Evolutionary conservation across 2,797 vertebrate genomes (phyloP), one percentile per base, ranked within the genome.

Genomic region (Helicolenus hilgendorfi): DNA sequence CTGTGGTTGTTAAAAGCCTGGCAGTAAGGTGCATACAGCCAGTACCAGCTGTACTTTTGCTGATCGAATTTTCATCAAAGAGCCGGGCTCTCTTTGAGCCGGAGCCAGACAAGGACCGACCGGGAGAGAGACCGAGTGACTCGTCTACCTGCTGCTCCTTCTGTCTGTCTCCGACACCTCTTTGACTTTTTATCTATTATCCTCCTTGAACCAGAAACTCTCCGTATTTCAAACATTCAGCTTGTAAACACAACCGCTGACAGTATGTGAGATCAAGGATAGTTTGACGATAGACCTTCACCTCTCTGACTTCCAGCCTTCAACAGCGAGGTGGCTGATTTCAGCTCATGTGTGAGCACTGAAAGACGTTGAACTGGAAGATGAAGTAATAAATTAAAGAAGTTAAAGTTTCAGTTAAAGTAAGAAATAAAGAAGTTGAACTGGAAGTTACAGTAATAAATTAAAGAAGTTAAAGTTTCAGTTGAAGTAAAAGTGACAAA

Each of bases 51-150:
- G 88, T 86, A 90, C 84, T 86, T 85, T 90, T 81, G 79, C 89
- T 84, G 90, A 94, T 94, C 90, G 92, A 77, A 88, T 84, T 94
- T 94, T 91, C 84, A 92, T 94, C 92, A 91, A 92, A 92, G 65
- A 6, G 79, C 11, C 31, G 31, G 11, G 7, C 7, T 64, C 72
- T 80, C 69, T 86, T 83, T 88, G 85, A 78, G 77, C 63, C 72
- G 3, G 38, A 82, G 82, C 65, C 89, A 85, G 86, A 20, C 20
- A 6, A 53, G 55, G 77, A 78, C 69, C 38, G 59, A 45, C 36
- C 29, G 53, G 68, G 41, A 80, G 68, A 65, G 67, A 65, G 63
- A 49, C 8, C n/a, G 56, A 78, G 78, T n/a, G 55, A 36, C 70
- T 63, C 36, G 70, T 31, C 45, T 22, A 53, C 67, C 38, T 78